These are phyloP conservation scores for Parnassius mnemosyne DNA, from an alignment of 2,888 invertebrate species.

Conservation along the genomic window DNA sequence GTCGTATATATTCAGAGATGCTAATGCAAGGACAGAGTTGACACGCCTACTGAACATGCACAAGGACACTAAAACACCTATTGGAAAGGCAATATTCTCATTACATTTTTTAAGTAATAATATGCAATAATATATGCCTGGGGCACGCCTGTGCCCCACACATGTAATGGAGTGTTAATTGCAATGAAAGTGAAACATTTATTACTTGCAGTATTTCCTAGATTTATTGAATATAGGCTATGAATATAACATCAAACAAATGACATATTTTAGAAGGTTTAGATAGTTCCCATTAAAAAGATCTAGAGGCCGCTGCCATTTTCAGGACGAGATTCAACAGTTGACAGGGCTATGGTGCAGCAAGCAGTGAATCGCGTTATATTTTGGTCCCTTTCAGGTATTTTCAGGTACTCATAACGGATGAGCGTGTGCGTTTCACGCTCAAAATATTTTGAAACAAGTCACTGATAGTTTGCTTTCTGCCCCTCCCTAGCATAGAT, in stretches of 20 bases:
- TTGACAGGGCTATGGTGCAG: constrained; percentile 77
- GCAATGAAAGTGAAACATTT: too few relatives aligned
- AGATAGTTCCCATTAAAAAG: constrained; percentile 58
- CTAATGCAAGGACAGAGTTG: too few relatives aligned
- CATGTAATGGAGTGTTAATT: too few relatives aligned
- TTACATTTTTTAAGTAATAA: too few relatives aligned
- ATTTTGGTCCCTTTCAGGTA: constrained; percentile 77
- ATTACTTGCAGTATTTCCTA: constrained; percentile 11
- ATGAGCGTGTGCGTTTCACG: constrained; percentile 67
- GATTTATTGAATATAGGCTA: constrained; percentile 2
- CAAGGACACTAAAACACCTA: too few relatives aligned
- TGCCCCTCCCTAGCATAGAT: constrained; percentile 82
- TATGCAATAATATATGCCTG: too few relatives aligned
- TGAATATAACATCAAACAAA: constrained; percentile 4
- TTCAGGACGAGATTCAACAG: constrained; percentile 79
- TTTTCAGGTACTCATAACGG: constrained; percentile 74
- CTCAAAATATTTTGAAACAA: constrained; percentile 64
- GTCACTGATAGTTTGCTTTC: constrained; percentile 81
- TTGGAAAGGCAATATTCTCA: too few relatives aligned
- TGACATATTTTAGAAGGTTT: constrained; percentile 16
- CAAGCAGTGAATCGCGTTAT: constrained; percentile 74
- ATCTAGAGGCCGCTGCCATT: constrained; percentile 64
- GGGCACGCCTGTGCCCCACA: too few relatives aligned
- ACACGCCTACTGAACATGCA: too few relatives aligned
- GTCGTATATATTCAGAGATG: too few relatives aligned